Percentiles rank a stretch among this genome's conserved stretches.
These are phyloP conservation scores for Cinclus mexicanus DNA, from an alignment of 2,113 vertebrate species.

Conservation along the genomic window DNA sequence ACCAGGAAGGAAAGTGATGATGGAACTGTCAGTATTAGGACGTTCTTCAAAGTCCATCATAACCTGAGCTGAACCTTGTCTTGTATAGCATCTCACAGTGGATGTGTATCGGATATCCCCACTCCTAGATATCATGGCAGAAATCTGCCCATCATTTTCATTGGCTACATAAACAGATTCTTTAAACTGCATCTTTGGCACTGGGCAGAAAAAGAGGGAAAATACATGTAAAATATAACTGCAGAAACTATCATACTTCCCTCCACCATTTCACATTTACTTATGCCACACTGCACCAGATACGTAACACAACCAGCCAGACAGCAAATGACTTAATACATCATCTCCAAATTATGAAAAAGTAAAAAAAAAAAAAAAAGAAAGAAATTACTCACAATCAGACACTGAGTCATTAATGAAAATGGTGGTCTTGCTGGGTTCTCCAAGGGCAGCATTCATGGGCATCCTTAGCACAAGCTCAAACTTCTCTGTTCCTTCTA, in stretches of 20 bases:
- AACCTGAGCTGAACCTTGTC: constrained; percentile 93
- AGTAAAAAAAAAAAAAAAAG: not conserved
- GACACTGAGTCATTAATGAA: constrained; percentile 90
- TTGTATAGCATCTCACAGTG: constrained; percentile 91
- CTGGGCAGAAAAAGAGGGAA: constrained; percentile 65
- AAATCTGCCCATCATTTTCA: constrained; percentile 83
- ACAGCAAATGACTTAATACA: not conserved
- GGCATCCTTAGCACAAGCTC: constrained; percentile 91
- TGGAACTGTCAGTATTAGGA: constrained; percentile 89
- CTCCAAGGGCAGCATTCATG: constrained; percentile 85
- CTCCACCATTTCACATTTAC: not conserved
- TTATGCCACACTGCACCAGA: not conserved
- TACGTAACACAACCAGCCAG: not conserved
- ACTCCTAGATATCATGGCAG: constrained; percentile 81
- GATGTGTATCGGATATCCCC: constrained; percentile 85
- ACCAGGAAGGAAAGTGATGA: constrained; percentile 90
- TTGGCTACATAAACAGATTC: constrained; percentile 77
- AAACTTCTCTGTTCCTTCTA: constrained; percentile 90
- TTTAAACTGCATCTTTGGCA: constrained; percentile 92
- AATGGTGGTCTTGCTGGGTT: constrained; percentile 83
- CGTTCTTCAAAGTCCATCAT: constrained; percentile 95
- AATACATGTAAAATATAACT: not conserved
- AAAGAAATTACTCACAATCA: constrained; percentile 81
- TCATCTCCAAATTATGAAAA: not conserved
- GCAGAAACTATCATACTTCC: not conserved